phyloP scores from a whole-genome alignment of 2,888 invertebrate genomes.

The Cosmorhoe ocellata region DNA sequence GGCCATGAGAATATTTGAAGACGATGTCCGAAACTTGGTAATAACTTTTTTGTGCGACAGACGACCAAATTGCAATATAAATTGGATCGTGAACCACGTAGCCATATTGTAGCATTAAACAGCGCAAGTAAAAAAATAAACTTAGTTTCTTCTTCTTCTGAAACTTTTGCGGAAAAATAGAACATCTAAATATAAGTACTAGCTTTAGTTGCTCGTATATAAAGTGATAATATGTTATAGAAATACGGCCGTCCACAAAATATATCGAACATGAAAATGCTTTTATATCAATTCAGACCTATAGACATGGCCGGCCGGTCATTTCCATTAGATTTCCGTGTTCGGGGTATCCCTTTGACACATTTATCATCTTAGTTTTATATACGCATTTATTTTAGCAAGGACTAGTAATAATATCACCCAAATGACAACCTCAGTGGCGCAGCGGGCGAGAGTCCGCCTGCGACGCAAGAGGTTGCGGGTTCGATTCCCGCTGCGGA shows the following conservation, averaged over 20 bases:
- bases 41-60: constrained; percentile 39
- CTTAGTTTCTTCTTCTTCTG: too few species aligned
- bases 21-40: constrained; percentile 38
- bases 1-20: constrained; percentile 32
- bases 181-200: constrained; percentile 39
- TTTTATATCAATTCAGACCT: constrained; percentile 17
- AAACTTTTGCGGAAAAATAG: constrained; percentile 21
- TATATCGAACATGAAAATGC: constrained; percentile 27
- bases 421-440: too few species aligned
- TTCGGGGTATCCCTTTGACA: constrained; percentile 8
- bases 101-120: too few species aligned
- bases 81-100: constrained; percentile 6
- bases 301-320: not conserved
- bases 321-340: not conserved
- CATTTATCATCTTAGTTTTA: constrained; percentile 22
- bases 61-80: constrained; percentile 28
- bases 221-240: not conserved
- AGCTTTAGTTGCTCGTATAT: constrained; percentile 35
- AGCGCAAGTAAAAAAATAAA: too few species aligned
- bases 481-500: too few species aligned
- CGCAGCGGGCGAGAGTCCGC: too few species aligned
- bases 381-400: not conserved
- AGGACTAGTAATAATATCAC: too few species aligned
- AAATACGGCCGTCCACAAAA: not conserved
- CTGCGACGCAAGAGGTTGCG: too few species aligned